Percentiles rank a stretch among this genome's conserved stretches.
These are phyloP conservation scores for Caenorhabditis japonica DNA, from an alignment of 2,888 invertebrate genomes.

Conservation along the genomic window DNA sequence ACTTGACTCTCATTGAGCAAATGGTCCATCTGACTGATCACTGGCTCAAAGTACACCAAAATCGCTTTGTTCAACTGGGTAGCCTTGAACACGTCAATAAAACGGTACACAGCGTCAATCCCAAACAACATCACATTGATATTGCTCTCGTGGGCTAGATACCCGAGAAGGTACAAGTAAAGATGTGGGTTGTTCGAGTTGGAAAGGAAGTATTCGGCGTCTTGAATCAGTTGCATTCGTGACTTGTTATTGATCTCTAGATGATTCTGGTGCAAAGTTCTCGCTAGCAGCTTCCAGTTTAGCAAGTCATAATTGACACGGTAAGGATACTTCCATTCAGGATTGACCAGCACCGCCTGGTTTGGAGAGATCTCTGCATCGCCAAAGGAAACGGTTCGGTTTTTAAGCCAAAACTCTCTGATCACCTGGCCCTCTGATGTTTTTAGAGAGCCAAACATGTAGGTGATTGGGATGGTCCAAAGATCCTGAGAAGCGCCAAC, in stretches of 20 bases:
- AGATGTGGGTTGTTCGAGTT: conserved; percentile 72
- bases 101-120: conserved; percentile 70
- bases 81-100: conserved; percentile 70
- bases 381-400: conserved; percentile 71
- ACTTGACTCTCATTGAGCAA: conserved; percentile 63
- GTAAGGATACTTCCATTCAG: conserved; percentile 75
- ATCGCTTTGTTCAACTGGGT: conserved; percentile 58
- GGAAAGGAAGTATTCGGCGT: conserved; percentile 70
- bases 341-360: conserved; percentile 73
- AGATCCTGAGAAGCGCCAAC: conserved; percentile 57
- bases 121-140: conserved; percentile 73
- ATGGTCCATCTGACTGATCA: conserved; percentile 70
- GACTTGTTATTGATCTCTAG: conserved; percentile 69
- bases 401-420: conserved; percentile 75
- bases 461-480: conserved; percentile 75
- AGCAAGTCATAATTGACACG: conserved; percentile 74
- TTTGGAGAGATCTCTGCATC: conserved; percentile 71
- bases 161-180: conserved; percentile 58
- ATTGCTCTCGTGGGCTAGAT: conserved; percentile 70
- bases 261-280: conserved; percentile 68
- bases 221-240: conserved; percentile 73
- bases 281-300: conserved; percentile 75
- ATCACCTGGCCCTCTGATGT: conserved; percentile 72
- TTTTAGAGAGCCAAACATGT: conserved; percentile 72
- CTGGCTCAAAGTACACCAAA: conserved; percentile 69